Evolutionary conservation across 2,797 vertebrate genomes (phyloP).

Genomic region (Meriones psammophilus): DNA sequence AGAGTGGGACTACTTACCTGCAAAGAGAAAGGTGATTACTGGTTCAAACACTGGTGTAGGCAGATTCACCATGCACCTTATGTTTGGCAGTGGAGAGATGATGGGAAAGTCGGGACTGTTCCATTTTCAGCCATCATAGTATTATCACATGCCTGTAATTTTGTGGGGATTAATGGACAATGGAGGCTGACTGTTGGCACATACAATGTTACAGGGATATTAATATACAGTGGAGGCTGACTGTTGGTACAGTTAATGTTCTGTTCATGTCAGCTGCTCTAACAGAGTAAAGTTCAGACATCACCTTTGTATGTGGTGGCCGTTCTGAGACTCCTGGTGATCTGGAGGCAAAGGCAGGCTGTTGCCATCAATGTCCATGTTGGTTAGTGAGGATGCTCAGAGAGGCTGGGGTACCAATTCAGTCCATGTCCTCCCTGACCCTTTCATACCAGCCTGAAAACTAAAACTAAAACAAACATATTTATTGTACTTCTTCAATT

Average conservation of each 20-base stretch:
- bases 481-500: slow-evolving; percentile 1
- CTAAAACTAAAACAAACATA: background rate
- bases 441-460: background rate
- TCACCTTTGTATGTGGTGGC: background rate
- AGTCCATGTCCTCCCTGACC: background rate
- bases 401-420: background rate
- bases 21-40: background rate
- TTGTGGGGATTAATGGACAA: background rate
- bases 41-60: background rate
- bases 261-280: background rate
- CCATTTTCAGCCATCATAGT: background rate
- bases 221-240: too few relatives aligned
- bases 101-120: background rate
- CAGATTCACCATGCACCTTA: too few relatives aligned
- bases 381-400: background rate
- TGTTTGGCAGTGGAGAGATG: background rate
- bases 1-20: background rate
- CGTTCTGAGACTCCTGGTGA: background rate
- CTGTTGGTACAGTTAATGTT: background rate
- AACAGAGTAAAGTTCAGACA: background rate
- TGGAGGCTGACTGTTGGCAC: background rate
- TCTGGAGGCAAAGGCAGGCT: background rate
- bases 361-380: background rate
- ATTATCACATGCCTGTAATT: background rate
- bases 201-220: too few relatives aligned